phyloP scores from a whole-genome alignment of 37 sponge, comb jelly and placozoan species.

The Bolinopsis microptera region DNA sequence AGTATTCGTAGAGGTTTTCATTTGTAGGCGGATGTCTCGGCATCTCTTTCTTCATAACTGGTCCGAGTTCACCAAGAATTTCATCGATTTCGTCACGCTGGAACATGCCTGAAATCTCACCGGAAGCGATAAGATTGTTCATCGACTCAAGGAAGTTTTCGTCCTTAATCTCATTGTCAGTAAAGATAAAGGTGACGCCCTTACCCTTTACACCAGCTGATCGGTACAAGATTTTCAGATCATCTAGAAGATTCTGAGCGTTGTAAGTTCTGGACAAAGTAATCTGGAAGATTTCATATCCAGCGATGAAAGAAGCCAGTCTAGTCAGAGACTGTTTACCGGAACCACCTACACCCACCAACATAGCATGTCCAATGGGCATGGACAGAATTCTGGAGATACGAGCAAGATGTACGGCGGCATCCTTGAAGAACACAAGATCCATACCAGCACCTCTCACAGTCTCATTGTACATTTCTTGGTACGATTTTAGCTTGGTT shows the following conservation, averaged over 20 bases:
- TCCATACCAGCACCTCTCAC: slow-evolving; percentile 98
- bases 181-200: slow-evolving; percentile 96
- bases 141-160: slow-evolving; percentile 98
- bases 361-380: slow-evolving; percentile 89
- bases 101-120: slow-evolving; percentile 87
- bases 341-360: slow-evolving; percentile 99
- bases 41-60: slow-evolving; percentile 97
- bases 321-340: slow-evolving; percentile 99
- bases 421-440: slow-evolving; percentile 99
- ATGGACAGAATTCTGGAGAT: slow-evolving; percentile 98
- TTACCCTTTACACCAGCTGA: slow-evolving; percentile 88
- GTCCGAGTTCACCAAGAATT: slow-evolving; percentile 86
- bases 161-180: slow-evolving; percentile 99
- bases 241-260: slow-evolving; percentile 94
- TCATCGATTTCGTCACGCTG: slow-evolving; percentile 98
- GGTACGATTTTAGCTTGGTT: slow-evolving; percentile 76
- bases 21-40: slow-evolving; percentile 95
- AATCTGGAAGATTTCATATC: slow-evolving; percentile 98
- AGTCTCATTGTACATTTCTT: slow-evolving; percentile 93
- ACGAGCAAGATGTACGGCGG: slow-evolving; percentile 89
- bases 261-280: slow-evolving; percentile 94
- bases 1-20: slow-evolving; percentile 97
- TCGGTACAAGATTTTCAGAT: slow-evolving; percentile 91
- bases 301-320: slow-evolving; percentile 98
- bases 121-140: slow-evolving; percentile 99